phyloP scores from a whole-genome alignment of 1,140 invertebrate species.

The Chrysopa pallens region DNA sequence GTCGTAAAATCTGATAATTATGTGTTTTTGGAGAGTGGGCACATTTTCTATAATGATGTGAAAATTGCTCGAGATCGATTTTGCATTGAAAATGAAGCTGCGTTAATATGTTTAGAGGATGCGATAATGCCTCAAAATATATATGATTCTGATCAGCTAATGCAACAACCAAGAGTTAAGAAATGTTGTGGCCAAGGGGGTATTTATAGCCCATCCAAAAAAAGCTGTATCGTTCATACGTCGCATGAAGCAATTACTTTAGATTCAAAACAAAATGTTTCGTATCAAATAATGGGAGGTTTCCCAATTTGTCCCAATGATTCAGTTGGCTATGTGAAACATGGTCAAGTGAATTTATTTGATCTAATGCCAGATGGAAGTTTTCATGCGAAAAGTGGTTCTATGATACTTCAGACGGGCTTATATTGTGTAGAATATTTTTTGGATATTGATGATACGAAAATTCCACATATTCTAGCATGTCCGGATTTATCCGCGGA shows the following conservation, averaged over 20 bases:
- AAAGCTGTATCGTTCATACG: slow-evolving; percentile 23
- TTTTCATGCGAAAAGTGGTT: slow-evolving; percentile 17
- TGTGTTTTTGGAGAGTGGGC: background rate
- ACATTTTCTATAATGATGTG: background rate
- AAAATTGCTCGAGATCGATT: background rate
- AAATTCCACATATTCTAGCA: background rate
- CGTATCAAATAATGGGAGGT: slow-evolving; percentile 16
- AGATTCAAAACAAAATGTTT: slow-evolving; percentile 18
- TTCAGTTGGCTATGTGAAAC: slow-evolving; percentile 12
- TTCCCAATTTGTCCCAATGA: slow-evolving; percentile 30
- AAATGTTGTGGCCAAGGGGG: slow-evolving; percentile 38
- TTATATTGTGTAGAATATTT: slow-evolving; percentile 44
- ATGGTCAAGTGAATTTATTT: slow-evolving; percentile 23
- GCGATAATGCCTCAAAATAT: slow-evolving; percentile 21
- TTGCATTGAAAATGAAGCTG: background rate
- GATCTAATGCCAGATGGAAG: slow-evolving; percentile 27
- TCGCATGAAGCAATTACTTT: slow-evolving; percentile 16
- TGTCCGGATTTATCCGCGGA: slow-evolving; percentile 42
- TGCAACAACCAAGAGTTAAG: slow-evolving; percentile 18
- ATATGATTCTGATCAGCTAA: background rate
- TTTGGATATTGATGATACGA: slow-evolving; percentile 24
- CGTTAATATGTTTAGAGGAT: slow-evolving; percentile 18
- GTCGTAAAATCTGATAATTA: background rate
- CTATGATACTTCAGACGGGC: slow-evolving; percentile 22
- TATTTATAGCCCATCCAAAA: slow-evolving; percentile 31